Base-by-base conservation (phyloP, 2,797 vertebrate genomes). In the Parauchenoglanis punctatus region DNA sequence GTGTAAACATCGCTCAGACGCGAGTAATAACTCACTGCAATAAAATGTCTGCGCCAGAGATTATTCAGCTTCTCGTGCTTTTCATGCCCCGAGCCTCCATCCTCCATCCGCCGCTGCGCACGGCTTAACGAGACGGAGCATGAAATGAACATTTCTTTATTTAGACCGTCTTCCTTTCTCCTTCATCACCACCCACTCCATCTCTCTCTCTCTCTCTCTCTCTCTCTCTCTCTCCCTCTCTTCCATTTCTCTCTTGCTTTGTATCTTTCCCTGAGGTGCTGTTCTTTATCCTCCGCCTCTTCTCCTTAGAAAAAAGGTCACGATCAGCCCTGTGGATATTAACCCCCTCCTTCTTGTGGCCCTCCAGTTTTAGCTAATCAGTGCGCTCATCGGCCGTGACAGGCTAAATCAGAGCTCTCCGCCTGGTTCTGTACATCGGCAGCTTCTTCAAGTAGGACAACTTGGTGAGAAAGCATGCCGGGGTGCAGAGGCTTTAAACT, bases 301-400 rank as follows among this genome's bases (percentile, higher is more conserved):
- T 86, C 28, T 90, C 84, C 75, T 85, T 77, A 81, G 61, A 70
- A 61, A 76, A 85, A 89, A 92, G 87, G 91, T 91, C 88, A 89
- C 84, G 63, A 83, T 77, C 58, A 35, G 87, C 81, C 70, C 85
- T 58, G 87, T 80, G 63, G 78, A 86, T 63, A 86, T 83, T 67
- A 31, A 68, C 81, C 63, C 81, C n/a, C 10, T 67, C 46, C n/a
- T 0, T 0, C n/a, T 0, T 0, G 40, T 49, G 52, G 75, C 65
- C 54, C 75, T 54, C 68, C 61, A 31, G n/a, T 54, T 85, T 86
- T 68, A 85, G 65, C 85, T 88, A 89, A 90, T 89, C 89, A 85
- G 80, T 44, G 75, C 12, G 58, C 86, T 91, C 84, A 89, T 87
- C 83, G 90, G 84, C 85, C 75, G n/a, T 90, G 88, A 91, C 87